Conservation (phyloP, 2,113 vertebrate species). For the Hipposideros armiger region DNA sequence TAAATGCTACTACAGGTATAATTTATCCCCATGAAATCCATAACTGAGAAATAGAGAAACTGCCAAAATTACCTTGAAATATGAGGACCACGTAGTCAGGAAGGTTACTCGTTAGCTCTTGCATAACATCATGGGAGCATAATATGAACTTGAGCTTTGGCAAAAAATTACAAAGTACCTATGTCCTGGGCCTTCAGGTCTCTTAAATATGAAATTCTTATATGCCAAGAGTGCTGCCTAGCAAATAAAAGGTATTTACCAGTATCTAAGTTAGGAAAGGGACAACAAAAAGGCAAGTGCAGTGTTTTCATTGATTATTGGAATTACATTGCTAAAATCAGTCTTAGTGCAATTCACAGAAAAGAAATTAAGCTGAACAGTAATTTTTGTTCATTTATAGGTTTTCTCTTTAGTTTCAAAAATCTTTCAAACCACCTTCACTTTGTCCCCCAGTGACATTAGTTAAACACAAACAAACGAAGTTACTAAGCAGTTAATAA, state of each 20-base stretch:
- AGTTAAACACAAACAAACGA: slow-evolving; percentile 36
- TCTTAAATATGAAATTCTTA: neutral
- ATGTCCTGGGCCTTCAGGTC: neutral
- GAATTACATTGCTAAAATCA: slow-evolving; percentile 30
- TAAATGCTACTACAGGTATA: slow-evolving; percentile 18
- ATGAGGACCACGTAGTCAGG: neutral
- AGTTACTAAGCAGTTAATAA: neutral
- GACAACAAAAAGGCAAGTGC: neutral
- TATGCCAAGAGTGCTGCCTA: neutral
- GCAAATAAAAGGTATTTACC: neutral
- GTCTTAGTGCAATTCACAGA: neutral
- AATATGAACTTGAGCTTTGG: slow-evolving; percentile 17
- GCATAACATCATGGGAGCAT: neutral
- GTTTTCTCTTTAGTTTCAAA: slow-evolving; percentile 40
- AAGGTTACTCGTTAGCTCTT: neutral
- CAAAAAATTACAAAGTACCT: neutral
- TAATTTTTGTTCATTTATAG: neutral
- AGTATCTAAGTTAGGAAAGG: neutral
- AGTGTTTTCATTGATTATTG: neutral
- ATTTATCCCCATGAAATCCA: neutral
- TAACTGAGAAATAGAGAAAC: neutral
- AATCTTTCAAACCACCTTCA: neutral
- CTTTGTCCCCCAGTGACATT: neutral
- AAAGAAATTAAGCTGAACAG: neutral
- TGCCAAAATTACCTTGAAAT: slow-evolving; percentile 22